phyloP scores from a whole-genome alignment of 2,888 invertebrate species.

The Cataglyphis albicans region DNA sequence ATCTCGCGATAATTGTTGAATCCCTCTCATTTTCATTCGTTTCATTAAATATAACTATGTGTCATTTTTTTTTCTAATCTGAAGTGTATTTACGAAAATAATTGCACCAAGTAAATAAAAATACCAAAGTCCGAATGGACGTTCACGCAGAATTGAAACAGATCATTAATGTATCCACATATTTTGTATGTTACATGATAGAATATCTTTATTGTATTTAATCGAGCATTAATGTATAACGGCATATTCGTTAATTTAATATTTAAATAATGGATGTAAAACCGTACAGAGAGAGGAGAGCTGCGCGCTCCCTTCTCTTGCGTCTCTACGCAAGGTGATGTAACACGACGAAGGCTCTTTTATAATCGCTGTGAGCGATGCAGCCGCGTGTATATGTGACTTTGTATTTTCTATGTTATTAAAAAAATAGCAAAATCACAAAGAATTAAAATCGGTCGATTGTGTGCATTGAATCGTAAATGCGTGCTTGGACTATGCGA shows the following conservation, averaged over 20 bases:
- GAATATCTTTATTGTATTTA: constrained; percentile 69
- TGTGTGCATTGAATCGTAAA: constrained; percentile 30
- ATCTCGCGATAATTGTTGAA: constrained; percentile 36
- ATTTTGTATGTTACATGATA: constrained; percentile 67
- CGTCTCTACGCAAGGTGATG: not conserved
- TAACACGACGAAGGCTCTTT: constrained; percentile 1
- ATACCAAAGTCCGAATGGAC: constrained; percentile 70
- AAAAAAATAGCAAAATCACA: constrained; percentile 55
- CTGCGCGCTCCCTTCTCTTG: not conserved
- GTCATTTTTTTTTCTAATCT: not conserved
- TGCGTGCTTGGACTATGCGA: constrained; percentile 42
- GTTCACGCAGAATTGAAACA: constrained; percentile 67
- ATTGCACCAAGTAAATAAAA: constrained; percentile 46
- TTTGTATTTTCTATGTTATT: constrained; percentile 51
- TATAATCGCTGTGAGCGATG: not conserved
- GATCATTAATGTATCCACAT: constrained; percentile 73
- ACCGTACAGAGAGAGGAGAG: not conserved
- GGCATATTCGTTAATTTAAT: constrained; percentile 73
- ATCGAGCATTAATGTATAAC: constrained; percentile 67
- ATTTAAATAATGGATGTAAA: constrained; percentile 65
- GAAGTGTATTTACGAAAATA: not conserved
- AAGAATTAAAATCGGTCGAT: constrained; percentile 35
- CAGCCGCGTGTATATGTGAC: constrained; percentile 24
- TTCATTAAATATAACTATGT: not conserved
- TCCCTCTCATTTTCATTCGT: not conserved